Conservation (phyloP, 1,140 invertebrate species). For the Leptoteleia sp. region DNA sequence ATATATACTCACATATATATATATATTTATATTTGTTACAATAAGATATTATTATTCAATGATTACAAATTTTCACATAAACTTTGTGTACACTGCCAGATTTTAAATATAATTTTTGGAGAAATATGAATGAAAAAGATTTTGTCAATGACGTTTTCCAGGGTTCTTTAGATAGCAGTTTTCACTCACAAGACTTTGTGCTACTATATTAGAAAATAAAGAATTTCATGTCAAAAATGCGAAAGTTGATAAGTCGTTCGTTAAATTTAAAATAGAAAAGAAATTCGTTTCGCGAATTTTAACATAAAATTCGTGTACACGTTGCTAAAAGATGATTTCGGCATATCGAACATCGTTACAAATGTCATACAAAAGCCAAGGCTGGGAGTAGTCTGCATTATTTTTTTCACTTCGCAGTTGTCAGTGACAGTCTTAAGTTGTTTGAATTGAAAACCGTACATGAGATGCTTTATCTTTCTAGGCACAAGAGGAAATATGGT, state of each 20-base stretch:
- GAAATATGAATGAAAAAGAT: neutral
- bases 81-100: too few relatives aligned
- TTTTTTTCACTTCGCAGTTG: slow-evolving; percentile 62
- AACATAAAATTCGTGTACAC: slow-evolving; percentile 25
- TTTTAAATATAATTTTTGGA: too few relatives aligned
- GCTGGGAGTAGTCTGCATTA: slow-evolving; percentile 56
- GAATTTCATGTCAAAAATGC: slow-evolving; percentile 15
- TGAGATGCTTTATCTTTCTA: slow-evolving; percentile 57
- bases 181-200: slow-evolving; percentile 20
- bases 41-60: too few relatives aligned
- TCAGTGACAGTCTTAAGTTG: slow-evolving; percentile 62
- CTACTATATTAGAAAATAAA: slow-evolving; percentile 4
- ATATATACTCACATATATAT: too few relatives aligned
- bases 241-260: neutral
- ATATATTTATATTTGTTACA: too few relatives aligned
- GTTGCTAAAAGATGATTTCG: slow-evolving; percentile 30
- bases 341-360: slow-evolving; percentile 62
- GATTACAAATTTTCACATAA: neutral
- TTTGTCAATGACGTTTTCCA: neutral
- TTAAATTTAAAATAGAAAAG: slow-evolving; percentile 4
- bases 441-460: slow-evolving; percentile 59
- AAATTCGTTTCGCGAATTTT: slow-evolving; percentile 8
- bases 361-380: slow-evolving; percentile 60
- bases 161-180: slow-evolving; percentile 3
- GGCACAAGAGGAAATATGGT: slow-evolving; percentile 61